Evolutionary conservation across 2,888 invertebrate species (phyloP).

Genomic region (Phorcus lineatus): DNA sequence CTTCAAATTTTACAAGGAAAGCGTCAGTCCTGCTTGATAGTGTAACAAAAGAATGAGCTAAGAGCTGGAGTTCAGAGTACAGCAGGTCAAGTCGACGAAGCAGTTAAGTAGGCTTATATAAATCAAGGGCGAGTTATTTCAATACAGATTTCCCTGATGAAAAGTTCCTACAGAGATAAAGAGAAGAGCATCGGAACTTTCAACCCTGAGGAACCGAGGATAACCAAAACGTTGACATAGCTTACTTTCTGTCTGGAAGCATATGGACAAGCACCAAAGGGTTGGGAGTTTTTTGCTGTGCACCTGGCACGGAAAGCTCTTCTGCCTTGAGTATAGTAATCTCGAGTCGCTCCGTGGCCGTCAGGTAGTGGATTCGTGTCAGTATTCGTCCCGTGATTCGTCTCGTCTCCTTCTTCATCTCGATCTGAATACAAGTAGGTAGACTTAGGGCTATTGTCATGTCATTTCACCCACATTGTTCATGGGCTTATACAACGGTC

Average conservation of each 20-base stretch:
- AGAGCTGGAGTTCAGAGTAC: too few relatives aligned
- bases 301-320: conserved; percentile 78
- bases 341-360: conserved; percentile 87
- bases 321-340: conserved; percentile 91
- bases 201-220: too few relatives aligned
- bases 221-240: not conserved
- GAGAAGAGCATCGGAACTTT: too few relatives aligned
- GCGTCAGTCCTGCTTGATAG: too few relatives aligned
- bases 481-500: too few relatives aligned
- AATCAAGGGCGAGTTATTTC: too few relatives aligned
- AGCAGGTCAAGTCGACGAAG: not conserved
- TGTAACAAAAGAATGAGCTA: too few relatives aligned
- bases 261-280: conserved; percentile 48
- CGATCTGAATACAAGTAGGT: conserved; percentile 43
- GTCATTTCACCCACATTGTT: too few relatives aligned
- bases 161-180: too few relatives aligned
- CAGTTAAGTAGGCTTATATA: not conserved
- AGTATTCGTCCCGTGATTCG: conserved; percentile 79
- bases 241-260: conserved; percentile 61
- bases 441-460: not conserved
- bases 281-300: not conserved
- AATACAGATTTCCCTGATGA: too few relatives aligned
- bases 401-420: conserved; percentile 60
- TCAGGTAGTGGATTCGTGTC: conserved; percentile 92
- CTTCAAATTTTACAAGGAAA: too few relatives aligned